Base-by-base conservation (phyloP, 2,888 invertebrate genomes). In the Drosophila longiperda region DNA sequence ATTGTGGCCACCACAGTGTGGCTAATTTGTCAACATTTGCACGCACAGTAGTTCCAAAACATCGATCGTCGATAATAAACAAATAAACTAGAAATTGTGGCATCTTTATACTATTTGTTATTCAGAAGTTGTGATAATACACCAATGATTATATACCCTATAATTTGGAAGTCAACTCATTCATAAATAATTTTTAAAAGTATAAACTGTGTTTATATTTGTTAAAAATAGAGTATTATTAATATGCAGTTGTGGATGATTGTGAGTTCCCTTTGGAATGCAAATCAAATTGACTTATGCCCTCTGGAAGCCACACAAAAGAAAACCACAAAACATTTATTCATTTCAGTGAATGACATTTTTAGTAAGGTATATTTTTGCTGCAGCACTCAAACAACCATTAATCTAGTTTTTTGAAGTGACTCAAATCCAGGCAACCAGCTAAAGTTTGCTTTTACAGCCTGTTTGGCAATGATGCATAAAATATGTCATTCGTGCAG, bases 301-400 rank as follows among this genome's bases (percentile, higher is more conserved):
- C 26, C 34, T n/a, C 26, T 26, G 58, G 66, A 77, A 71, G 66
- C 78, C 72, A 48, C 12, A 75, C 63, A 59, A 52, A 58, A 62
- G 42, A 32, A 8, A 77, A 75, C 78, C 78, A 62, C 78, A 75
- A 76, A 26, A 7, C 15, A 45, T 45, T 45, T 45, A 23, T 15
- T 15, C 45, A 66, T 33, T 61, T 69, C 23, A 77, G 52, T 59
- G 58, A 71, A 58, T 64, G 70, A 53, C 77, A 65, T 75, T 71
- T 38, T 38, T 8, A 15, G 8, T 45, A 8, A 45, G 26, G n/a
- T 29, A 38, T n/a, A 17, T 53, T 15, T n/a, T n/a, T 6, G 32
- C 12, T 12, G 32, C 52, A 52, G 4, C 20, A 36, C 17, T 29
- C 12, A 29, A 12, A 8, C 26, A 1, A 53, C 34, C 29, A 29